phyloP scores from a whole-genome alignment of 2,888 invertebrate genomes.

The Rhogogaster chlorosoma region DNA sequence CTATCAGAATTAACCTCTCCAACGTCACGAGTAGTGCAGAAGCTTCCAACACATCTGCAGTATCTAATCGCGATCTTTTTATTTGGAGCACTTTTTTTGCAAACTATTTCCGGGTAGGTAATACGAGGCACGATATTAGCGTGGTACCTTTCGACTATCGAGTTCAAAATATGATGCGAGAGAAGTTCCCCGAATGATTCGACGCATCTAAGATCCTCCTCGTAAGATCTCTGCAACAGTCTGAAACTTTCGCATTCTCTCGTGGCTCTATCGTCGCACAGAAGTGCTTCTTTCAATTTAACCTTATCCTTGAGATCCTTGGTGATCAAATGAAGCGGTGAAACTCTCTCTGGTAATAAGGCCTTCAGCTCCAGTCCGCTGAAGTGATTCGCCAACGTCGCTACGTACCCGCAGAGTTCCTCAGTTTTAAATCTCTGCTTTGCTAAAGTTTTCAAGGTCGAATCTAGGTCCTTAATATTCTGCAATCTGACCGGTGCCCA shows the following conservation, averaged over 20 bases:
- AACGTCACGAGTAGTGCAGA: slow-evolving; percentile 8
- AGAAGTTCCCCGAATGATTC: slow-evolving; percentile 23
- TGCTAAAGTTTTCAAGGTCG: neutral
- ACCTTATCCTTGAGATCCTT: neutral
- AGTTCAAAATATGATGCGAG: slow-evolving; percentile 31
- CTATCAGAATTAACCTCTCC: slow-evolving; percentile 1
- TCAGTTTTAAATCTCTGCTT: neutral
- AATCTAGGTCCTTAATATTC: slow-evolving; percentile 8
- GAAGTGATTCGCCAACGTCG: neutral
- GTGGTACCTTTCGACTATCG: slow-evolving; percentile 9
- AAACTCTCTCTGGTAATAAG: neutral
- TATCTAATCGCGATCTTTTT: slow-evolving; percentile 9
- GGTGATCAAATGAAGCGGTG: neutral
- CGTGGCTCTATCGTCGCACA: neutral
- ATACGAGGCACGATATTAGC: neutral
- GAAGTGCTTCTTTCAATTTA: neutral
- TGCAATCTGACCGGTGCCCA: slow-evolving; percentile 22
- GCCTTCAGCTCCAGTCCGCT: neutral
- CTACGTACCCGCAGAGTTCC: slow-evolving; percentile 15
- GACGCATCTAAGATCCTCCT: neutral
- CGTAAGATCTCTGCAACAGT: neutral
- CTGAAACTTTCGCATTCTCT: neutral
- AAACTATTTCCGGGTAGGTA: slow-evolving; percentile 37
- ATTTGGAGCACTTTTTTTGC: neutral
- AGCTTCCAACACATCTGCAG: slow-evolving; percentile 38